A percentile compares a stretch with the other conserved stretches of the same genome.
Evolutionary conservation across 2,113 vertebrate genomes (phyloP).

Genomic region (Protomyctophum bolini): DNA sequence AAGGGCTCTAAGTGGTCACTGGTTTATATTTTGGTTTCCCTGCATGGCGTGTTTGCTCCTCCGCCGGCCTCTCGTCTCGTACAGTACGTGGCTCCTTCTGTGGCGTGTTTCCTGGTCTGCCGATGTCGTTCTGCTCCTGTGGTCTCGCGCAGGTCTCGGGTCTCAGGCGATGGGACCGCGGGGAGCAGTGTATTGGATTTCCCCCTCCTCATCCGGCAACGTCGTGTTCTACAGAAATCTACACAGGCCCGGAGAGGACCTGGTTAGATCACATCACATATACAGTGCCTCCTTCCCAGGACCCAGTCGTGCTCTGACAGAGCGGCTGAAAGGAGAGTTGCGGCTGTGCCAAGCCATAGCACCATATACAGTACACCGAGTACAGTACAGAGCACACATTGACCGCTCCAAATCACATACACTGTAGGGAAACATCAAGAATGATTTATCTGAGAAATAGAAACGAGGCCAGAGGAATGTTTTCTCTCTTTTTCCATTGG

Average conservation of each 20-base stretch:
- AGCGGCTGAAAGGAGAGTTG: slow-evolving; percentile 44
- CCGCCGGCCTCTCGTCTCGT: slow-evolving; percentile 18
- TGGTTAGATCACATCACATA: slow-evolving; percentile 54
- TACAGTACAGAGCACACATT: neutral
- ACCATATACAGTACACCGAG: slow-evolving; percentile 9
- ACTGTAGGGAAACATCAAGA: slow-evolving; percentile 28
- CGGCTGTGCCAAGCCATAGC: slow-evolving; percentile 17
- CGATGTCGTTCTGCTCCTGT: slow-evolving; percentile 17
- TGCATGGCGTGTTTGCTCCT: slow-evolving; percentile 38
- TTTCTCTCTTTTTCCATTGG: slow-evolving; percentile 23
- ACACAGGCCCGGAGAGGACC: slow-evolving; percentile 52
- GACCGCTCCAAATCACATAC: slow-evolving; percentile 16
- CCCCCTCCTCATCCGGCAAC: slow-evolving; percentile 52
- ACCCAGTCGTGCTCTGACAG: slow-evolving; percentile 32
- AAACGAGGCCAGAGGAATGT: slow-evolving; percentile 22
- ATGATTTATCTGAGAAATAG: slow-evolving; percentile 46
- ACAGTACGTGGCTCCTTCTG: neutral
- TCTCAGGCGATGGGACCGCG: slow-evolving; percentile 40
- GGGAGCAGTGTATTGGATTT: slow-evolving; percentile 62
- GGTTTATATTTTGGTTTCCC: neutral
- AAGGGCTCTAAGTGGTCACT: too few relatives aligned
- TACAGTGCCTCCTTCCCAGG: slow-evolving; percentile 39
- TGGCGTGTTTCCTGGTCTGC: slow-evolving; percentile 2
- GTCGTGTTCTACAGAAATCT: slow-evolving; percentile 53
- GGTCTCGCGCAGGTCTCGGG: slow-evolving; percentile 17